Evolutionary conservation across 2,113 vertebrate species (phyloP).

Genomic region (Catharus fuscescens): DNA sequence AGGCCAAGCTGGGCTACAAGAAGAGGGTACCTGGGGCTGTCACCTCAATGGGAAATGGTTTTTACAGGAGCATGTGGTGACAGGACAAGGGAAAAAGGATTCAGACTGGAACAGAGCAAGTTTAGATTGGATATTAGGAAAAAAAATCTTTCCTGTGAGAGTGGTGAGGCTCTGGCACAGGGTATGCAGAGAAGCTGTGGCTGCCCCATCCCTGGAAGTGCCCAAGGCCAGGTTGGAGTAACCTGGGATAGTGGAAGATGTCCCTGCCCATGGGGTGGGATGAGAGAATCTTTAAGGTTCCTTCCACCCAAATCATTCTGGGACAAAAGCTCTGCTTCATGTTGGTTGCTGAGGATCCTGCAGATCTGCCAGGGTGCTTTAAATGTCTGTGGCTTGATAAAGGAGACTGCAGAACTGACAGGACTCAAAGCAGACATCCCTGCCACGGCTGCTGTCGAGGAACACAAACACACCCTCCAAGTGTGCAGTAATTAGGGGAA

Average conservation of each 20-base stretch:
- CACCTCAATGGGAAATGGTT: neutral
- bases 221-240: neutral
- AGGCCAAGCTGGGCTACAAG: neutral
- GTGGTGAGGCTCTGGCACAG: neutral
- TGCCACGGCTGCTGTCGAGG: accelerated
- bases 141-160: neutral
- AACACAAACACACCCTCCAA: neutral
- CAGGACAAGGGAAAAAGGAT: no score
- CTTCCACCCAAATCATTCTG: neutral
- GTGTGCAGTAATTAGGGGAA: neutral
- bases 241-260: neutral
- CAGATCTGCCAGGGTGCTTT: neutral
- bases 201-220: neutral
- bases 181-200: neutral
- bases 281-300: neutral
- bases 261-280: neutral
- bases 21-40: neutral
- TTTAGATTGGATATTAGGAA: neutral
- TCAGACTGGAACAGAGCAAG: neutral
- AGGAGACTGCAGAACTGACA: neutral
- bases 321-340: neutral
- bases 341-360: neutral
- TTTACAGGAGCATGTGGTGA: accelerated
- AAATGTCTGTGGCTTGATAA: neutral
- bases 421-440: neutral